Conservation (phyloP, 2,888 invertebrate species). For the Brenthis ino region DNA sequence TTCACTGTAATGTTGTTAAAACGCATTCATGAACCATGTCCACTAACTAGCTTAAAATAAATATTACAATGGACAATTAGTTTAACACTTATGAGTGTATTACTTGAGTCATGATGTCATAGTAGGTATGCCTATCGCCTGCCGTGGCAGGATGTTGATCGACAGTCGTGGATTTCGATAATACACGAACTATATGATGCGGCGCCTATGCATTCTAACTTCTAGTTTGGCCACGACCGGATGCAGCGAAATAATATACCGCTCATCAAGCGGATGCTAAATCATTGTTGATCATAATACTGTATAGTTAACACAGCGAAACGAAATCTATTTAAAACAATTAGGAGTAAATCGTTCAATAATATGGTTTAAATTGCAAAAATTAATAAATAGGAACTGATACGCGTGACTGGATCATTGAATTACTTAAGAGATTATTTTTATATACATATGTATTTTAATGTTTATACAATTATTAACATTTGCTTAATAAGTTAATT, state of each 20-base stretch:
- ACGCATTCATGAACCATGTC: too few relatives aligned
- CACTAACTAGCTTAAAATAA: neutral
- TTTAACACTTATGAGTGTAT: constrained; percentile 32
- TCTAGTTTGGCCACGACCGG: constrained; percentile 23
- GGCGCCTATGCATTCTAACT: constrained; percentile 36
- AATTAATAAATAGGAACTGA: too few relatives aligned
- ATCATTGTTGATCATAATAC: constrained; percentile 10
- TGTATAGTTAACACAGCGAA: neutral
- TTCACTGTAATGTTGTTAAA: too few relatives aligned
- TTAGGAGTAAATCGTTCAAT: too few relatives aligned
- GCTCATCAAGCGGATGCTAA: constrained; percentile 10
- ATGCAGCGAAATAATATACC: constrained; percentile 17
- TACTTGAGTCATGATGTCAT: constrained; percentile 32
- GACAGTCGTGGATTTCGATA: constrained; percentile 54
- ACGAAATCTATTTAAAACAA: too few relatives aligned
- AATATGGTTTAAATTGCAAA: too few relatives aligned
- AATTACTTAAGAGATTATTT: too few relatives aligned
- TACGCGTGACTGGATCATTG: too few relatives aligned
- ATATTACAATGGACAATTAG: constrained; percentile 23
- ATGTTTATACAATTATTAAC: too few relatives aligned
- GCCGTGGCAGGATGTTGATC: constrained; percentile 59
- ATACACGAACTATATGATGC: constrained; percentile 28
- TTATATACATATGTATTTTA: too few relatives aligned
- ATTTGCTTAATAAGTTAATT: too few relatives aligned
- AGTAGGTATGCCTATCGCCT: constrained; percentile 43